phyloP scores from a whole-genome alignment of 2,888 invertebrate species.

The Anthrax anthrax region DNA sequence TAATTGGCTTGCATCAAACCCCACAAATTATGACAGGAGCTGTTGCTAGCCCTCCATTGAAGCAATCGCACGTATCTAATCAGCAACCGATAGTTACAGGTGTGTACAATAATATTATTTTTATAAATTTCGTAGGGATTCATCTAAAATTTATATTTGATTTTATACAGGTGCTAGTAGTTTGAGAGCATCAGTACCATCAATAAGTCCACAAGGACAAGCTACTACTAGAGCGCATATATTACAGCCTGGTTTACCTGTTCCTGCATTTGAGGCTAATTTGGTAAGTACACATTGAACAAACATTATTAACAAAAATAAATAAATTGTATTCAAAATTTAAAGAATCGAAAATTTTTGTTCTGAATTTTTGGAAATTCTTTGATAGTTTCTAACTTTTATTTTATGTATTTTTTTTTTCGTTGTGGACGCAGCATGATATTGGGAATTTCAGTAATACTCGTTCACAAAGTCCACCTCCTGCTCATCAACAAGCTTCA shows the following conservation, averaged over 20 bases:
- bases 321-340: background rate
- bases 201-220: slow-evolving; percentile 46
- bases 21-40: slow-evolving; percentile 39
- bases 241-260: slow-evolving; percentile 40
- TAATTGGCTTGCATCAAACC: slow-evolving; percentile 25
- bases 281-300: slow-evolving; percentile 50
- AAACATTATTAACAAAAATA: background rate
- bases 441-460: slow-evolving; percentile 31
- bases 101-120: slow-evolving; percentile 12
- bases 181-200: slow-evolving; percentile 43
- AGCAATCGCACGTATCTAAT: slow-evolving; percentile 31
- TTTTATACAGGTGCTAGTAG: slow-evolving; percentile 31
- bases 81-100: slow-evolving; percentile 37
- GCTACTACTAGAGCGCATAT: slow-evolving; percentile 39
- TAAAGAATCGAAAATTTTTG: background rate
- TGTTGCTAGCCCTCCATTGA: slow-evolving; percentile 42
- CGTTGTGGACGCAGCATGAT: slow-evolving; percentile 42
- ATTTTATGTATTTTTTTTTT: background rate
- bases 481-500: slow-evolving; percentile 69
- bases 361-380: background rate
- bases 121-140: background rate
- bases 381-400: background rate
- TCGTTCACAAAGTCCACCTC: slow-evolving; percentile 60
- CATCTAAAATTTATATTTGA: background rate
- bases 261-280: slow-evolving; percentile 47